Percentiles rank a stretch among this genome's conserved stretches.
phyloP scores from a whole-genome alignment of 2,797 vertebrate genomes.

The Glossophaga mutica region DNA sequence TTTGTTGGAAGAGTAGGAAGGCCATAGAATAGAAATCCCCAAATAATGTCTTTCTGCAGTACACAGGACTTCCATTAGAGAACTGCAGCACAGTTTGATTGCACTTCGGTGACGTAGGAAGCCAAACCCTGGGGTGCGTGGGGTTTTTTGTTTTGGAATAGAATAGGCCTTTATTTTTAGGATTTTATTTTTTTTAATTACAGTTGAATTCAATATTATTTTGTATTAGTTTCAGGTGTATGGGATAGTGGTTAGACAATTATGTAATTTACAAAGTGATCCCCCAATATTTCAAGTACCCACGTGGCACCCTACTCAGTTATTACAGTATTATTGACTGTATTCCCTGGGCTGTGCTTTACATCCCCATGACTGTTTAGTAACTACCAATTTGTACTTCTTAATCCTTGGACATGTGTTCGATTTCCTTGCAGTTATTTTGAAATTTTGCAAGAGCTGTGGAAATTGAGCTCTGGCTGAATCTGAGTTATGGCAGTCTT shows the following conservation, averaged over 20 bases:
- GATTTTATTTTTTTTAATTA: background rate
- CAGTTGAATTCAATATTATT: background rate
- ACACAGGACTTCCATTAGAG: background rate
- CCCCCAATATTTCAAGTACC: background rate
- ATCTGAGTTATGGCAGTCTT: background rate
- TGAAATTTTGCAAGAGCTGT: slow-evolving; percentile 33
- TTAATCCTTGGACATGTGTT: background rate
- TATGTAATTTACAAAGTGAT: background rate
- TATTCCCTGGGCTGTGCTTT: background rate
- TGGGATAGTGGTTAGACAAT: background rate
- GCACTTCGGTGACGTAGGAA: background rate
- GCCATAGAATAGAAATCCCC: background rate
- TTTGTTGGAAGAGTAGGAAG: background rate
- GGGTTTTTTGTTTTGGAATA: background rate
- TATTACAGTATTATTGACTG: background rate
- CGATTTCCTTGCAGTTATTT: slow-evolving; percentile 11
- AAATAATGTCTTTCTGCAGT: background rate
- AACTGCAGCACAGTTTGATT: background rate
- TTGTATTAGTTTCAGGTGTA: background rate
- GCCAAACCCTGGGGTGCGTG: background rate
- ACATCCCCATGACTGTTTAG: background rate
- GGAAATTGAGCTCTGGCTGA: slow-evolving; percentile 4
- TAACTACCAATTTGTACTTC: background rate
- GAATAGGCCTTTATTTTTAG: background rate
- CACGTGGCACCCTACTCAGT: background rate